Evolutionary conservation across 2,888 invertebrate genomes (phyloP).

Genomic region (Ceramica pisi): DNA sequence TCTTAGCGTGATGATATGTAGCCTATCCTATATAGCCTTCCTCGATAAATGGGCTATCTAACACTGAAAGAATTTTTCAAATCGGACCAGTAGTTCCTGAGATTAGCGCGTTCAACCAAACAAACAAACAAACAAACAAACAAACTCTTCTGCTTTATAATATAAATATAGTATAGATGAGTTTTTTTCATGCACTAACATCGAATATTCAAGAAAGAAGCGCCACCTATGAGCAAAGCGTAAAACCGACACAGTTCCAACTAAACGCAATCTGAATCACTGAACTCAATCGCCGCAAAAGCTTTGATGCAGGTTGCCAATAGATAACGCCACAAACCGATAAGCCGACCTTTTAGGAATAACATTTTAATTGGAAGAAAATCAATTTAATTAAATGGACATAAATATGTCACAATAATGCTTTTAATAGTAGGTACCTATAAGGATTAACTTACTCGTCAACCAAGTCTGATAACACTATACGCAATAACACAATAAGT

Average conservation of each 20-base stretch:
- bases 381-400: conserved; percentile 8
- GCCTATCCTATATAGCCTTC: no score
- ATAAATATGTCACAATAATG: conserved; percentile 1
- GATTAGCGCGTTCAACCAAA: no score
- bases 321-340: conserved; percentile 39
- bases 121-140: no score
- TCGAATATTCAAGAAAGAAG: not conserved
- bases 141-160: no score
- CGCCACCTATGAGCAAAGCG: conserved; percentile 22
- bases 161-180: no score
- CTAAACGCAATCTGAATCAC: not conserved
- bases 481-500: conserved; percentile 2
- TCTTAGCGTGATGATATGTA: no score
- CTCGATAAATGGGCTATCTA: no score
- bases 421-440: conserved; percentile 12
- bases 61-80: no score
- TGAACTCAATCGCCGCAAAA: not conserved
- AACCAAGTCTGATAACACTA: conserved; percentile 22
- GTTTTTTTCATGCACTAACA: no score
- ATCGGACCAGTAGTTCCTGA: no score
- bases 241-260: not conserved
- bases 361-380: no score
- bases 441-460: conserved; percentile 21
- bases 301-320: conserved; percentile 12
- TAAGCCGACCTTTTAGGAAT: not conserved